Evolutionary conservation across 2,888 invertebrate species (phyloP), one percentile per base, ranked within the genome.

Genomic region (Camptogramma bilineatum): DNA sequence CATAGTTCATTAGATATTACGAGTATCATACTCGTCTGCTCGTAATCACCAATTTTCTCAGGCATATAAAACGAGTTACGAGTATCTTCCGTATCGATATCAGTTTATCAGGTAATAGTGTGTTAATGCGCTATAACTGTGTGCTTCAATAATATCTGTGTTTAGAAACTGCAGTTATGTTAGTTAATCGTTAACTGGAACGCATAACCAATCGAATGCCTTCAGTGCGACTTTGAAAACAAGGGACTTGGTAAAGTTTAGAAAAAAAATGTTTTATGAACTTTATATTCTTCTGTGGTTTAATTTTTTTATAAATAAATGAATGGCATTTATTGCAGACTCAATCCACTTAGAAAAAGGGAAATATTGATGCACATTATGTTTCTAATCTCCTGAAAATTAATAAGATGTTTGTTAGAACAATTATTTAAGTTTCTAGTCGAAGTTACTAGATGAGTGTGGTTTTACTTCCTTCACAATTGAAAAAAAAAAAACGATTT

Each of bases 181-280:
- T 67, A 66, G 71, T 69, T 68, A 65, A 69, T 72, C 66, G 68
- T 59, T 71, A 73, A 71, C 69, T 74, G 70, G 76, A 71, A 75
- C 73, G 76, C 73, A 72, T 74, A 70, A 61, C 70, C 61, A 73
- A 73, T 73, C 61, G 66, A 68, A 73, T 64, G 68, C 69, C 66
- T 73, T 66, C 60, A 57, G 28, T 39, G 44, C 57, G 59, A 8
- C 51, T 53, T 24, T 65, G 16, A 9, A 52, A 52, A 68, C 69
- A 63, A 9, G 44, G 52, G 50, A 74, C 68, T 66, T 68, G 52
- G 16, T 59, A 9, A 21, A 34, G 42, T 21, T 39, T 16, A 53
- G 13, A 34, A 52, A 31, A 16, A n/a, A n/a, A n/a, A n/a, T n/a
- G n/a, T 39, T 39, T 13, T 39, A 9, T 39, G 2, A 34, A 34